Conservation (phyloP, 1,140 invertebrate genomes). For the Epicauta chinensis region DNA sequence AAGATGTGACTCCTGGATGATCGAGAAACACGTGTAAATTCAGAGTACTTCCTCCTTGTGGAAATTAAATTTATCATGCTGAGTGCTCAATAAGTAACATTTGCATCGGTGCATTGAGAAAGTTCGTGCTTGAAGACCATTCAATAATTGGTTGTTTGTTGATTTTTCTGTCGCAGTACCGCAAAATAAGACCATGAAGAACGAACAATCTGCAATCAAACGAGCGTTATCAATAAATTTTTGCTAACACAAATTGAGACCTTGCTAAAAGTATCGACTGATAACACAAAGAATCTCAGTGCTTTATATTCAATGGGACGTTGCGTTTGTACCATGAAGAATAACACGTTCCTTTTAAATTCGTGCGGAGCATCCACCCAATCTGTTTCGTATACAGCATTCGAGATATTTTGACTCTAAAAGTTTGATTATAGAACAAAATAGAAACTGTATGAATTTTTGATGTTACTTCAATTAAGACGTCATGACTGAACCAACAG, state of each 20-base stretch:
- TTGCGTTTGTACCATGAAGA: neutral
- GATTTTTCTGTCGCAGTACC: neutral
- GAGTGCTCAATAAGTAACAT: too few relatives aligned
- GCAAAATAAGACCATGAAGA: constrained; percentile 4
- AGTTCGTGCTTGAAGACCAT: too few relatives aligned
- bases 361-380: neutral
- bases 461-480: constrained; percentile 3
- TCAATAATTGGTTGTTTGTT: too few relatives aligned
- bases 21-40: too few relatives aligned
- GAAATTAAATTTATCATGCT: too few relatives aligned
- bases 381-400: neutral
- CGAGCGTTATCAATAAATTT: too few relatives aligned
- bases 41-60: too few relatives aligned
- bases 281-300: neutral
- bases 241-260: neutral
- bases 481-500: constrained; percentile 8
- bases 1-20: too few relatives aligned
- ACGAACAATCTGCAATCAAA: neutral
- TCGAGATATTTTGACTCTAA: constrained; percentile 2
- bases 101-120: too few relatives aligned
- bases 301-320: neutral
- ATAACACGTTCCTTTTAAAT: constrained; percentile 3
- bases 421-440: neutral
- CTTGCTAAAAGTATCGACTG: neutral
- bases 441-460: neutral